Evolutionary conservation across 2,797 vertebrate species (phyloP).

Genomic region (Ciconia nigra): DNA sequence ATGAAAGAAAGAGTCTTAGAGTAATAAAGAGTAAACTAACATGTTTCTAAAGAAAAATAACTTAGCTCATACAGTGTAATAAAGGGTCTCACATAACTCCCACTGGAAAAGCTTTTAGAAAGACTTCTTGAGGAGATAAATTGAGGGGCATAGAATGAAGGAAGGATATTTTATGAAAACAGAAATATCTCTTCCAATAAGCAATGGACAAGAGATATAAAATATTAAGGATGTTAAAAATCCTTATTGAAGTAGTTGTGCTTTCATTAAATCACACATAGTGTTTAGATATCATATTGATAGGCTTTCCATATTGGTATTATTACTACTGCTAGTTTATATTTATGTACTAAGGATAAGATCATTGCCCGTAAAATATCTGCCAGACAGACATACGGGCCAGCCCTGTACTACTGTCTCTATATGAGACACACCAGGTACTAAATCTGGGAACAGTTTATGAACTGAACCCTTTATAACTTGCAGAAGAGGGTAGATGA

Average conservation of each 20-base stretch:
- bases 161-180: neutral
- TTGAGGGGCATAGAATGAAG: neutral
- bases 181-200: neutral
- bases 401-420: neutral
- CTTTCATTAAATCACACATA: neutral
- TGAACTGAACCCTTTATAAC: neutral
- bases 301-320: neutral
- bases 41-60: neutral
- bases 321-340: neutral
- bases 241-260: neutral
- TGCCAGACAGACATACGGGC: neutral
- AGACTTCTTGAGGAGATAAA: neutral
- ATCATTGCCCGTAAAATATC: neutral
- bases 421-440: neutral
- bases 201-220: neutral
- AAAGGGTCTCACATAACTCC: neutral
- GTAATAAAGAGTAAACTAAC: neutral
- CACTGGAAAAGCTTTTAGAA: neutral
- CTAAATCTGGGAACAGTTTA: neutral
- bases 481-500: neutral
- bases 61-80: neutral
- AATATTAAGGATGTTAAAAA: neutral
- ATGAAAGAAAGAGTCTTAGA: neutral
- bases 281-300: neutral
- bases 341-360: neutral